A percentile compares a stretch with the other conserved stretches of the same genome.
Evolutionary conservation across 2,113 vertebrate species (phyloP).

Genomic region (Pituophis catenifer): DNA sequence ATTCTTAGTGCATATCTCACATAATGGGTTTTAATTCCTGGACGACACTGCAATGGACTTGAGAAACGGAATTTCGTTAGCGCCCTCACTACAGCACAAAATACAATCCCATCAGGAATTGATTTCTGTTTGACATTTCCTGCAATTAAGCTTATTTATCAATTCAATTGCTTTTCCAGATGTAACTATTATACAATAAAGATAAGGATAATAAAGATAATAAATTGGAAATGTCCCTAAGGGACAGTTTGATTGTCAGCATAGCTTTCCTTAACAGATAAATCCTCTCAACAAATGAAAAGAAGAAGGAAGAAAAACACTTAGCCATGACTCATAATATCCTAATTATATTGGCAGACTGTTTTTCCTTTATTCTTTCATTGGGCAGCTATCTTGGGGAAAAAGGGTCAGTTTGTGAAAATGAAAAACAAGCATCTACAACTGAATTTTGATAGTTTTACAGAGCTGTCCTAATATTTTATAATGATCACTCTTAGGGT

Average conservation of each 20-base stretch:
- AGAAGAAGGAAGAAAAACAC: not conserved
- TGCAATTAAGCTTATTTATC: not conserved
- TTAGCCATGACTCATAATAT: not conserved
- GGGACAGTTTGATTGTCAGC: not conserved
- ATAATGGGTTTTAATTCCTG: not conserved
- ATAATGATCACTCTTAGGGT: not conserved
- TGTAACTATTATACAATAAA: not conserved
- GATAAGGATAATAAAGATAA: not conserved
- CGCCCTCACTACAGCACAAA: not conserved
- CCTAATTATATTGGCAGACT: not conserved
- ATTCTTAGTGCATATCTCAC: not conserved
- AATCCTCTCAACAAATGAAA: not conserved
- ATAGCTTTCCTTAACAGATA: not conserved
- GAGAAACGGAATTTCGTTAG: not conserved
- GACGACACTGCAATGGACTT: not conserved
- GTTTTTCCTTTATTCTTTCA: slow-evolving; percentile 11
- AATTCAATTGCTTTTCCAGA: not conserved
- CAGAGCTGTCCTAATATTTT: not conserved
- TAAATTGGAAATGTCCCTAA: not conserved
- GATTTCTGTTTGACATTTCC: not conserved
- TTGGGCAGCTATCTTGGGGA: not conserved
- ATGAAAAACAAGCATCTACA: not conserved
- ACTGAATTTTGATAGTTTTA: not conserved
- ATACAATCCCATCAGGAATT: not conserved
- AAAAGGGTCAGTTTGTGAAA: not conserved